Evolutionary conservation across 2,113 vertebrate genomes (phyloP), one percentile per base, ranked within the genome.

Genomic region (Seriola quinqueradiata): DNA sequence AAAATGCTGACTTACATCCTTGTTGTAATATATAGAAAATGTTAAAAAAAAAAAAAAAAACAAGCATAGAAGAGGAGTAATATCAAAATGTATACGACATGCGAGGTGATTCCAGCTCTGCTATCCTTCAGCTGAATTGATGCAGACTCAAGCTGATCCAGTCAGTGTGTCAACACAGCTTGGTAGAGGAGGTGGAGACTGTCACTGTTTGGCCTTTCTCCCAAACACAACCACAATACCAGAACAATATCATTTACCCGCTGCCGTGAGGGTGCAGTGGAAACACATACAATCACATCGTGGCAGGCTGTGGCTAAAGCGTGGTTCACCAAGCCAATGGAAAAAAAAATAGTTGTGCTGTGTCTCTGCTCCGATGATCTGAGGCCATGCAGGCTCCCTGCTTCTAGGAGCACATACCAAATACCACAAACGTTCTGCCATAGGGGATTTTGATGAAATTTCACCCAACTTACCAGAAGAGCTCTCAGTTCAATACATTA

Each of bases 111-210:
- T 50, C 17, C 48, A 50, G 16, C 16, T 50, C 48, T 50, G 48
- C 48, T 50, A 19, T 50, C 48, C 48, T 70, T 50, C 40, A 71
- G 50, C 48, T 28, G 28, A 17, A 48, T 8, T 14, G 25, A 52
- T 13, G 38, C 42, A 32, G 32, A 77, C 61, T 57, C 16, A 6
- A 50, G 50, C 38, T 75, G 74, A 78, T 72, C 64, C 59, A 73
- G 55, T 77, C 46, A 52, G 11, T 42, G 11, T 42, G 38, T 72
- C 67, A 69, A 42, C 34, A 70, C 70, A 67, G 54, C 38, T 46
- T 60, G 44, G 36, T 48, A 16, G 14, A 48, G 14, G 46, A 14
- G 65, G 59, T 11, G 60, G 60, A 61, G 81, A 9, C 6, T 13
- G n/a, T 40, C 34, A 23, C 32, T 3, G 40, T 52, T 66, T 28